Evolutionary conservation across 2,113 vertebrate genomes (phyloP).

Genomic region (Hippocampus barbouri): DNA sequence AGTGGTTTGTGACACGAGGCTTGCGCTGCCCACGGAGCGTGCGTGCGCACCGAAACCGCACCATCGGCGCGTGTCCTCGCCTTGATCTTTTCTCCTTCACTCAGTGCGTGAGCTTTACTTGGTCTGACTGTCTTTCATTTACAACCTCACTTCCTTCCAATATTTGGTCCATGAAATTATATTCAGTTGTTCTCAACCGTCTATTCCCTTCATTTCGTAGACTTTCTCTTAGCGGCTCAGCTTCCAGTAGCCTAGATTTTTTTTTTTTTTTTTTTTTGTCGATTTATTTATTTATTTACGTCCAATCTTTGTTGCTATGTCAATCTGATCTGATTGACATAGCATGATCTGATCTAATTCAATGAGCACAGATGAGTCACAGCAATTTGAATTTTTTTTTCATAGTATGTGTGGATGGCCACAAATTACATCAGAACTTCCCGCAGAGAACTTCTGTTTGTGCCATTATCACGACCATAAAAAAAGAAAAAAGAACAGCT

Average conservation of each 20-base stretch:
- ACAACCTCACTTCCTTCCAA: not conserved
- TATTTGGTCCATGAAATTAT: not conserved
- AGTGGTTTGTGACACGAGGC: conserved; percentile 43
- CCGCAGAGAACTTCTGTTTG: not conserved
- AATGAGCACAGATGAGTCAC: not conserved
- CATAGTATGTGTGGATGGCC: not conserved
- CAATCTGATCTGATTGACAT: not conserved
- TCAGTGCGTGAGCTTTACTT: not conserved
- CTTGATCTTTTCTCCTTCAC: not conserved
- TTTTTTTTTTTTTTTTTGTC: not conserved
- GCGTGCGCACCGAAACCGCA: conserved; percentile 11
- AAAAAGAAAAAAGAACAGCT: not conserved
- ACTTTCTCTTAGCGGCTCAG: not conserved
- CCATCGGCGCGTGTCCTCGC: conserved; percentile 25
- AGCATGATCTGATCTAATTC: not conserved
- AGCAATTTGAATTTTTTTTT: not conserved
- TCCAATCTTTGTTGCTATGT: not conserved
- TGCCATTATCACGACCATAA: not conserved
- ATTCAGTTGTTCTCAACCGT: not conserved
- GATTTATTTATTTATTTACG: no score
- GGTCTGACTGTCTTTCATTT: not conserved
- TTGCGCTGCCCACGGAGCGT: conserved; percentile 33
- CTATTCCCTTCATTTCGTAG: not conserved
- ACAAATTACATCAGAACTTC: not conserved
- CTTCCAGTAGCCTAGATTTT: not conserved